phyloP scores from a whole-genome alignment of 2,113 vertebrate genomes.

The cattle (Bos taurus) region ARS-UCD2.0 NC_037346.1:33285501-33286000 shows the following conservation, averaged over 20 bases:
- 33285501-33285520: neutral
- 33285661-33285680: neutral
- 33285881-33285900: neutral
- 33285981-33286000: neutral
- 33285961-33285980: neutral
- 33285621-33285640: neutral
- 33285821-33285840: neutral
- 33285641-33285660: neutral
- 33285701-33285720: neutral
- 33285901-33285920: neutral
- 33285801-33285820: constrained; percentile 7
- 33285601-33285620: neutral
- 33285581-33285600: too few relatives aligned
- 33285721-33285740: neutral
- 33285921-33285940: neutral
- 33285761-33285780: neutral
- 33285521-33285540: neutral
- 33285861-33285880: neutral
- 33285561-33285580: neutral
- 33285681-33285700: neutral
- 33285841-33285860: neutral
- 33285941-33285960: neutral
- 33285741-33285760: neutral
- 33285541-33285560: neutral
- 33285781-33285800: neutral